Conservation (phyloP, 2,888 invertebrate genomes). For the Pseudanteris insignis region DNA sequence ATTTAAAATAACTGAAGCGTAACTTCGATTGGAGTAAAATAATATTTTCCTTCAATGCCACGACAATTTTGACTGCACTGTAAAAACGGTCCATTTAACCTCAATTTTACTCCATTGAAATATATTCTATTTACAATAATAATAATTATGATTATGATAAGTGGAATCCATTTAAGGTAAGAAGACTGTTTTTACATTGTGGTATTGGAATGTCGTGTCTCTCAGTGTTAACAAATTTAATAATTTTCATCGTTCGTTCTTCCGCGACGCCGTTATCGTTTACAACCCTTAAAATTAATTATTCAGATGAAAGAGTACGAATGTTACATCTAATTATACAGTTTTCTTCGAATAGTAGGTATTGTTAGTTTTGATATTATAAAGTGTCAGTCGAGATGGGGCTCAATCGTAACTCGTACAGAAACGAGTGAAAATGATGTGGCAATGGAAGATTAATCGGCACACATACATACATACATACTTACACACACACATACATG, state of each 20-base stretch:
- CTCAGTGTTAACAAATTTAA: too few species aligned
- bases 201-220: too few species aligned
- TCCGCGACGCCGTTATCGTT: slow-evolving; percentile 9
- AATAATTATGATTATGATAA: too few species aligned
- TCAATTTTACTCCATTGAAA: too few species aligned
- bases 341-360: slow-evolving; percentile 27
- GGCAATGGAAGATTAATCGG: slow-evolving; percentile 31
- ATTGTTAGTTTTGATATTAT: slow-evolving; percentile 42
- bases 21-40: too few species aligned
- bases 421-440: slow-evolving; percentile 19
- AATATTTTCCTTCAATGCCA: too few species aligned
- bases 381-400: slow-evolving; percentile 42
- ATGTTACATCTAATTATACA: slow-evolving; percentile 34
- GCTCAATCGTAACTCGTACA: slow-evolving; percentile 22
- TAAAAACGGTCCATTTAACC: too few species aligned
- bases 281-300: slow-evolving; percentile 26
- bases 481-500: slow-evolving; percentile 21
- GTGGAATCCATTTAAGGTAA: too few species aligned
- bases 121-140: too few species aligned
- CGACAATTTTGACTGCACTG: too few species aligned
- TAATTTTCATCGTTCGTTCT: background rate
- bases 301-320: slow-evolving; percentile 30
- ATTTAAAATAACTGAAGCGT: too few species aligned
- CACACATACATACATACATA: slow-evolving; percentile 14
- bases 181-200: too few species aligned